Evolutionary conservation across 2,113 vertebrate species (phyloP).

Genomic region (Pholis gunnellus): DNA sequence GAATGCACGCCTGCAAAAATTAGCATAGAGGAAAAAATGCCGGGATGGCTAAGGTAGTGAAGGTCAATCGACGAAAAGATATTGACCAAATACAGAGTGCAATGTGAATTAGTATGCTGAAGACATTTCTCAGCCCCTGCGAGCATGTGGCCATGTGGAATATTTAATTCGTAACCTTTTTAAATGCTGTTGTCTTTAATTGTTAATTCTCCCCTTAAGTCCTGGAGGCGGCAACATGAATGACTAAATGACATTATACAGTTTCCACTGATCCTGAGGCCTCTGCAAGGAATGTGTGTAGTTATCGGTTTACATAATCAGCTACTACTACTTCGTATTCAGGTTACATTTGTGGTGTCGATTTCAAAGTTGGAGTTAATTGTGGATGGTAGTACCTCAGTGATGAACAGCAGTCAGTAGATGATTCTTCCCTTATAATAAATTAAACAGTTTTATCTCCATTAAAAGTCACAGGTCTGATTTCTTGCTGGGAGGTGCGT

Average conservation of each 20-base stretch:
- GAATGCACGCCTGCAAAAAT: slow-evolving; percentile 9
- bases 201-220: slow-evolving; percentile 34
- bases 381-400: slow-evolving; percentile 3
- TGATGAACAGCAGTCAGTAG: slow-evolving; percentile 22
- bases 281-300: slow-evolving; percentile 29
- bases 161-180: slow-evolving; percentile 63
- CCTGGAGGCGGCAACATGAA: slow-evolving; percentile 3
- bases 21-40: slow-evolving; percentile 16
- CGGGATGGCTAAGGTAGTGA: neutral
- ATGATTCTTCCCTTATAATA: neutral
- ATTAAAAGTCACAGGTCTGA: slow-evolving; percentile 11
- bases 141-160: slow-evolving; percentile 38
- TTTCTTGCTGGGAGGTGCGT: neutral
- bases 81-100: slow-evolving; percentile 33
- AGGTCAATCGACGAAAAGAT: slow-evolving; percentile 57
- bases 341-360: slow-evolving; percentile 17
- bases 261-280: slow-evolving; percentile 20
- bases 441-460: slow-evolving; percentile 17
- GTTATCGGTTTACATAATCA: slow-evolving; percentile 56
- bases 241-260: slow-evolving; percentile 38
- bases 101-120: slow-evolving; percentile 59
- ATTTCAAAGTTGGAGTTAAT: slow-evolving; percentile 37
- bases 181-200: slow-evolving; percentile 57
- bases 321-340: slow-evolving; percentile 37
- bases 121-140: slow-evolving; percentile 47